These are phyloP conservation scores for Hydra vulgaris DNA, from an alignment of 30 jellyfish, hydroid and myxozoan species.

Conservation along the genomic window DNA sequence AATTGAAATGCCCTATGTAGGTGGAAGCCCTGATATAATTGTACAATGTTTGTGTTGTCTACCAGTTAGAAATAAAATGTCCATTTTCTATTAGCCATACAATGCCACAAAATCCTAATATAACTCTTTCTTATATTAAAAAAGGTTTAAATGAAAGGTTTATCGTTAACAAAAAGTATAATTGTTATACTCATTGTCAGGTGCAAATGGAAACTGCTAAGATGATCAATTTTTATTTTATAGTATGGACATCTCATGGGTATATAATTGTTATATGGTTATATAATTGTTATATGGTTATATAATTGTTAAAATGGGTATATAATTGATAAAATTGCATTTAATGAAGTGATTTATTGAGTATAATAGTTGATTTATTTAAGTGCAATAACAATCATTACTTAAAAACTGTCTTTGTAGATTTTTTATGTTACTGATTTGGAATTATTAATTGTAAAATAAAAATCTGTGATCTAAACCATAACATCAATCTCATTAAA, in stretches of 20 bases:
- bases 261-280: background rate
- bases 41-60: slow-evolving; percentile 33
- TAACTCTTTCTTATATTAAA: background rate
- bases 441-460: too few relatives aligned
- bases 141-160: background rate
- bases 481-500: too few relatives aligned
- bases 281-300: too few relatives aligned
- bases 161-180: background rate
- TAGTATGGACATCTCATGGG: slow-evolving; percentile 2
- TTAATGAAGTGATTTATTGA: too few relatives aligned
- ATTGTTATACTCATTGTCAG: slow-evolving; percentile 33
- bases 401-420: too few relatives aligned
- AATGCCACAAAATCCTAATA: slow-evolving; percentile 16
- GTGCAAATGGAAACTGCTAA: slow-evolving; percentile 42
- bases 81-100: slow-evolving; percentile 20
- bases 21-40: slow-evolving; percentile 55
- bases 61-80: slow-evolving; percentile 36
- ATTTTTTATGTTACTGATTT: too few relatives aligned
- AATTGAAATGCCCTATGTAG: slow-evolving; percentile 20
- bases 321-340: too few relatives aligned
- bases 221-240: slow-evolving; percentile 20
- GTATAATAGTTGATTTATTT: too few relatives aligned
- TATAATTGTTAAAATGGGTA: too few relatives aligned
- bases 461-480: too few relatives aligned
- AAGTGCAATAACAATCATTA: too few relatives aligned